Evolutionary conservation across 2,797 vertebrate genomes (phyloP).

Genomic region (Orestias chungarensis): DNA sequence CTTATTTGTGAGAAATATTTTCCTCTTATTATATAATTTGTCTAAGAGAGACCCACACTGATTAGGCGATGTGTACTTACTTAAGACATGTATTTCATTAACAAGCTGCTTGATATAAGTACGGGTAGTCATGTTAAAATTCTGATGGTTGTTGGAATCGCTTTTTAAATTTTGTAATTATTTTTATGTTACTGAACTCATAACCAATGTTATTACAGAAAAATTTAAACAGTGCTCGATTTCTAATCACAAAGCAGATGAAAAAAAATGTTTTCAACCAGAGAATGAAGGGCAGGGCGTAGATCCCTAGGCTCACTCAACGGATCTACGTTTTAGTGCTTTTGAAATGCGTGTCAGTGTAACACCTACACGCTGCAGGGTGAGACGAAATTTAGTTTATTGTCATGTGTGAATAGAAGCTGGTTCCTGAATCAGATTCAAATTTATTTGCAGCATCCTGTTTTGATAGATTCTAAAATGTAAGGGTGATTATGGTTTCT

Average conservation of each 20-base stretch:
- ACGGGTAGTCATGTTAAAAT: background rate
- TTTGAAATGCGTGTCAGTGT: constrained; percentile 5
- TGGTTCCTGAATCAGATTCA: constrained; percentile 51
- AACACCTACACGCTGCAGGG: constrained; percentile 30
- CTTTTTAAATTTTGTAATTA: background rate
- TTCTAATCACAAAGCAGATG: background rate
- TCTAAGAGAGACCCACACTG: constrained; percentile 2
- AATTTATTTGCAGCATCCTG: constrained; percentile 66
- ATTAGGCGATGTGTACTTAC: constrained; percentile 5
- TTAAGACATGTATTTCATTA: constrained; percentile 8
- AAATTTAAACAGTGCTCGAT: background rate
- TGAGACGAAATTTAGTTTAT: constrained; percentile 37
- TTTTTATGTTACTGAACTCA: background rate
- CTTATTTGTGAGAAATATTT: background rate
- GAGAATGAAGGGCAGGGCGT: background rate
- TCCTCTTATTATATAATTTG: background rate
- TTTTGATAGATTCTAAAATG: constrained; percentile 50
- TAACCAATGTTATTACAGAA: background rate
- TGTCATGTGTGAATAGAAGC: constrained; percentile 40
- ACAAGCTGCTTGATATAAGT: background rate
- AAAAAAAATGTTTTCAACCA: background rate
- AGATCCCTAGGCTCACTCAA: background rate
- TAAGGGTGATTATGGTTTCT: constrained; percentile 52
- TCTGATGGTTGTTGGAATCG: background rate
- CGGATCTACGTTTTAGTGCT: background rate